phyloP scores from a whole-genome alignment of 2,797 vertebrate genomes.

The Tauraco hartlaubi region DNA sequence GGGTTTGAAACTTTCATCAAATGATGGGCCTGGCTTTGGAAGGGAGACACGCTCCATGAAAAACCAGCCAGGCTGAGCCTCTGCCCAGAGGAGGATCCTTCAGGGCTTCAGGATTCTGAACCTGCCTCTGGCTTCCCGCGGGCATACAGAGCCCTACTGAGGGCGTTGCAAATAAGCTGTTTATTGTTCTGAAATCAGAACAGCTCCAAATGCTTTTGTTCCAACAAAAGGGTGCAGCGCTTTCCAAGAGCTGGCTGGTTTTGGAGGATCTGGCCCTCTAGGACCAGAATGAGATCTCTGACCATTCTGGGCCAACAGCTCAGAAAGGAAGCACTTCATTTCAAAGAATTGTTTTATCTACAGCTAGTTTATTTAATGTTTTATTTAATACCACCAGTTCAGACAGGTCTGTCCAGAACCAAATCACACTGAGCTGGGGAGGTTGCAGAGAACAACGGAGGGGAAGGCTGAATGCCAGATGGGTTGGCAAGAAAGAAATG shows the following conservation, averaged over 20 bases:
- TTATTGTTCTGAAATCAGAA: constrained; percentile 14
- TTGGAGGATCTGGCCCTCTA: not conserved
- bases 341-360: not conserved
- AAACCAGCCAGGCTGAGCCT: not conserved
- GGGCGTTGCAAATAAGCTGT: not conserved
- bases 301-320: not conserved
- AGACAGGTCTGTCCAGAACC: not conserved
- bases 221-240: not conserved
- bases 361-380: not conserved
- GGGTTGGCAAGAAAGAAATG: not conserved
- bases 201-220: not conserved
- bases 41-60: not conserved
- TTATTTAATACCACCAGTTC: not conserved
- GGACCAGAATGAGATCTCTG: not conserved
- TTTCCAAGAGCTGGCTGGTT: not conserved
- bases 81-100: not conserved
- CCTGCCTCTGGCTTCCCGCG: not conserved
- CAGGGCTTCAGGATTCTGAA: not conserved
- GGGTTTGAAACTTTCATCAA: not conserved
- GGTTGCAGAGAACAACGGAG: not conserved
- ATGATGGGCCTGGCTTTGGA: not conserved
- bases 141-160: not conserved
- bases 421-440: not conserved
- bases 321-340: not conserved
- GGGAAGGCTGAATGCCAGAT: not conserved